A percentile compares a stretch with the other conserved stretches of the same genome.
These are phyloP conservation scores for Hirtodrosophila cameraria DNA, from an alignment of 2,888 invertebrate genomes.

Conservation along the genomic window DNA sequence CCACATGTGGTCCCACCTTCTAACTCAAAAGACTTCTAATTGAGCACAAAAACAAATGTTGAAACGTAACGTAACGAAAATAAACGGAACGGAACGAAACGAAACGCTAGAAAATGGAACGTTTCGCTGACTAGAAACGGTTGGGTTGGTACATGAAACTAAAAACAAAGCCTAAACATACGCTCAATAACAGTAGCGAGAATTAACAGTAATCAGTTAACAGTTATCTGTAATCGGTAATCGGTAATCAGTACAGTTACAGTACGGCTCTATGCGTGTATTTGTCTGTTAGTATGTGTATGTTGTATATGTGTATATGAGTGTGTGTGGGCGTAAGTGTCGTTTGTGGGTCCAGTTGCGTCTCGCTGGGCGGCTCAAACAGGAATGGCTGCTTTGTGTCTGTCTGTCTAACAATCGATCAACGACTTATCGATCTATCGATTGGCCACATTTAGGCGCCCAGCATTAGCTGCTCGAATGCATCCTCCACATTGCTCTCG, in stretches of 20 bases:
- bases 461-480: conserved; percentile 93
- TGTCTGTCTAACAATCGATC: conserved; percentile 24
- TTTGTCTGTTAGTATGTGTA: conserved; percentile 17
- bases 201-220: conserved; percentile 39
- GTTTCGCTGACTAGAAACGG: conserved; percentile 47
- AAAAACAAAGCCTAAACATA: conserved; percentile 41
- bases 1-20: conserved; percentile 52
- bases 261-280: conserved; percentile 33
- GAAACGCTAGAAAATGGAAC: conserved; percentile 23
- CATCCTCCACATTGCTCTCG: conserved; percentile 93
- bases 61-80: conserved; percentile 8
- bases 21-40: conserved; percentile 29
- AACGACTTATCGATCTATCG: conserved; percentile 28
- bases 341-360: conserved; percentile 62
- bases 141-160: conserved; percentile 13
- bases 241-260: conserved; percentile 72
- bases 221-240: conserved; percentile 48
- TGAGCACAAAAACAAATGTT: conserved; percentile 25
- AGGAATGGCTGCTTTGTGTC: conserved; percentile 49
- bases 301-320: conserved; percentile 10
- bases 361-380: conserved; percentile 60
- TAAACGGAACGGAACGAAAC: conserved; percentile 30
- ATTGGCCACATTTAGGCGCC: conserved; percentile 73
- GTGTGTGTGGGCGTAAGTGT: conserved; percentile 30
- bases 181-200: conserved; percentile 44